Evolutionary conservation across 1,140 invertebrate genomes (phyloP), one percentile per base, ranked within the genome.

Genomic region (Pseudomyrmex flavicornis): DNA sequence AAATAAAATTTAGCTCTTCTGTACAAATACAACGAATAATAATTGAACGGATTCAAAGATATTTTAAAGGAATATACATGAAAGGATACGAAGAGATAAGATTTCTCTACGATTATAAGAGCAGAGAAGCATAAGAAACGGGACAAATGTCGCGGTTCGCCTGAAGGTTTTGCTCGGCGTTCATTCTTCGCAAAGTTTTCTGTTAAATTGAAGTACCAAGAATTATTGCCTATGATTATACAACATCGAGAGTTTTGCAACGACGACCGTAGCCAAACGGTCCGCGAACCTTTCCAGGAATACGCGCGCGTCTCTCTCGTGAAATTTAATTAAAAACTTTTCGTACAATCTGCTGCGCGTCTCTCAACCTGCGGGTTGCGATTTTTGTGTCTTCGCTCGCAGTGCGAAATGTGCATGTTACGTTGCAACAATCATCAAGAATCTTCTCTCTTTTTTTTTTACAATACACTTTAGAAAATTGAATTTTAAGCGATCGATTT

Each of bases 321-420:
- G 35, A 79, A 79, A 79, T 79, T 79, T 79, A 79, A 79, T 79
- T 79, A 79, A 70, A 79, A 79, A 79, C 76, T 79, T 79, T 79
- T 35, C 65, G 54, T 35, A 52, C 65, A 79, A 79, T 79, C 52
- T 46, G 76, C 65, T 26, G 20, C 8, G 74, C n/a, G 35, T 35
- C 46, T 56, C 17, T 4, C 5, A n/a, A 44, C 7, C 35, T 5
- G 35, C 35, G 5, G 62, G 44, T 54, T 44, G 17, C 20, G 15
- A 79, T 79, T 79, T 79, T 79, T 69, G 75, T 69, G 35, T 69
- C 63, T 75, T 69, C 15, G 35, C 20, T 22, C 13, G 20, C 20
- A 54, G 35, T 12, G 13, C 50, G 56, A 44, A 79, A 59, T 22
- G 52, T 20, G 22, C 20, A 35, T 35, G 52, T 56, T 44, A 56